Evolutionary conservation across 2,888 invertebrate species (phyloP), one percentile per base, ranked within the genome.

Genomic region (Epiblema foenella): DNA sequence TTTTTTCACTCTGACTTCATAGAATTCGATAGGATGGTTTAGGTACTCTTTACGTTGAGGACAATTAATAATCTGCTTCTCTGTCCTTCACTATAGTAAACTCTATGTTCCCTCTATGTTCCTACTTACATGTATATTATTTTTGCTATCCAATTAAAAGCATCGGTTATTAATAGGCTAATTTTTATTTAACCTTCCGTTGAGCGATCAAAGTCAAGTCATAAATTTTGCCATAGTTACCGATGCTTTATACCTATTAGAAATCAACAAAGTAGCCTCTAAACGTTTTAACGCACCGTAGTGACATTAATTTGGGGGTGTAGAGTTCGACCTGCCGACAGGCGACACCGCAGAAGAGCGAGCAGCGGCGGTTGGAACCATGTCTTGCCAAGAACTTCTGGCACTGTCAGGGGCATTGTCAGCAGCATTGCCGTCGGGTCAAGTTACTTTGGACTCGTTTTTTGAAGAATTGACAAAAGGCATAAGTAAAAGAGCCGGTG

Each of bases 331-430:
- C 89, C 84, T 93, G 83, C 93, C 93, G 80, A 86, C 93, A 89
- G 91, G 90, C 85, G 88, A 91, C 69, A 85, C 87, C 12, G 89
- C 83, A 8, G 93, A 91, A 76, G 93, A 90, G 58, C 85, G 90
- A 4, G 93, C 89, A 0, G 91, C 90, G 0, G 90, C 91, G 0
- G 91, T 95, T 42, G 95, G 95, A 24, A 95, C 95, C 63, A 96
- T 97, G 95, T 97, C 97, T 0, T 98, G 98, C 86, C 98, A 98
- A 88, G 98, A 98, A 89, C 94, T 98, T 37, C 93, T 98, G 72
- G 98, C 98, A n/a, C 94, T 98, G 67, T 97, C 97, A 62, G 98
- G 98, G 11, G 98, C 98, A 0, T 95, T 98, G 68, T 98, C 98
- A 74, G 98, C 98, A 0, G 98, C 98, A 0, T 89, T 98, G 74